These are phyloP conservation scores for Drosophila paucipuncta DNA, from an alignment of 2,888 invertebrate genomes.

Conservation along the genomic window DNA sequence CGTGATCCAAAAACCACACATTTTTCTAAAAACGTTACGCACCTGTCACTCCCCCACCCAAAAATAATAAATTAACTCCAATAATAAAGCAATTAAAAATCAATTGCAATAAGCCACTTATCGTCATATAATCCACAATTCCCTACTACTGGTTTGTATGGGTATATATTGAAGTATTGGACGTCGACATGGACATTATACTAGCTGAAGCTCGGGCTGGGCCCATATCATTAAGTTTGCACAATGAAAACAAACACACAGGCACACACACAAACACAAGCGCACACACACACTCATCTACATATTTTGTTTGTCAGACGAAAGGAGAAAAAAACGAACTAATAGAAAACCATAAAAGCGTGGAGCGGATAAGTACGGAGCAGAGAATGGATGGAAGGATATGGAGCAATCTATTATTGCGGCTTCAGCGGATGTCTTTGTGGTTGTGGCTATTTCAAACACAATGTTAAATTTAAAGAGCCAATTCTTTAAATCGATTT, in stretches of 20 bases:
- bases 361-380: constrained; percentile 51
- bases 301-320: constrained; percentile 51
- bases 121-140: no score
- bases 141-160: constrained; percentile 13
- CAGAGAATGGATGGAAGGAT: constrained; percentile 20
- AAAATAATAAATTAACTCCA: no score
- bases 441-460: constrained; percentile 55
- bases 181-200: constrained; percentile 32
- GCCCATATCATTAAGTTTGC: constrained; percentile 75
- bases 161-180: constrained; percentile 24
- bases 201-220: constrained; percentile 26
- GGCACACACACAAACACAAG: no score
- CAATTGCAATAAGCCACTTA: no score
- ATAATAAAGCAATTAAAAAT: no score
- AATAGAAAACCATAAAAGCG: constrained; percentile 57
- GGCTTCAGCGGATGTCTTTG: constrained; percentile 53
- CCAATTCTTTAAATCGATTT: background rate
- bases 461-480: constrained; percentile 32
- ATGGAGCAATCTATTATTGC: constrained; percentile 57
- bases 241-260: constrained; percentile 50
- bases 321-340: constrained; percentile 19
- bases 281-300: constrained; percentile 11
- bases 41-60: no score
- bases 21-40: no score
- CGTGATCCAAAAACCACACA: no score